These are phyloP conservation scores for Alosa sapidissima DNA, from an alignment of 2,797 vertebrate genomes.

Conservation along the genomic window DNA sequence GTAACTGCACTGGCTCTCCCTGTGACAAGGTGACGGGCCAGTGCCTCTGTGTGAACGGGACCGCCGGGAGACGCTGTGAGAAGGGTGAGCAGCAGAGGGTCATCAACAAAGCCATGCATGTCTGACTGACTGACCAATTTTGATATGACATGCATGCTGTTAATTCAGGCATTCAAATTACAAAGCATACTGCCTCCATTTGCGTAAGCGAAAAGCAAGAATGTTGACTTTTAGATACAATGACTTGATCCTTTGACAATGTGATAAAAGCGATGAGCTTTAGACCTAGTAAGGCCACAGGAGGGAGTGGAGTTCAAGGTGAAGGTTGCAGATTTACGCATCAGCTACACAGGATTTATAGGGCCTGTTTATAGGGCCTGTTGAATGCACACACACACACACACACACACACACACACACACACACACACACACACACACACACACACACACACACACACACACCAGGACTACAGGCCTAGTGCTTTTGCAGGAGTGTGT, in stretches of 20 bases:
- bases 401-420: background rate
- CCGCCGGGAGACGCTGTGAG: slow-evolving; percentile 77
- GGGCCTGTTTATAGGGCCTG: no score
- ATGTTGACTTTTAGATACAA: no score
- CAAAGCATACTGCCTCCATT: no score
- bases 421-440: background rate
- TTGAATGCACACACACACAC: background rate
- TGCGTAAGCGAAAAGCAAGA: no score
- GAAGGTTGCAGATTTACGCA: no score
- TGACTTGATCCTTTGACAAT: no score
- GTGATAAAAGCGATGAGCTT: no score
- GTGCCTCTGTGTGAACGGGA: slow-evolving; percentile 82
- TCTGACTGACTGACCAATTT: background rate
- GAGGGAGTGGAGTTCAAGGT: no score
- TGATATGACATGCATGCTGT: background rate
- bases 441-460: background rate
- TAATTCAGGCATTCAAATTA: no score
- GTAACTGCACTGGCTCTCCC: slow-evolving; percentile 78
- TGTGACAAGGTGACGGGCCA: slow-evolving; percentile 79
- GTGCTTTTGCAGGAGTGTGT: background rate
- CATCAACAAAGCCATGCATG: background rate
- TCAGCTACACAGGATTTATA: no score
- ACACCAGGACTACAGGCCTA: background rate
- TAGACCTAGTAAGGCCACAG: no score
- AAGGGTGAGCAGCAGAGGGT: slow-evolving; percentile 74